phyloP scores from a whole-genome alignment of 2,113 vertebrate species.

The Barbus barbus region DNA sequence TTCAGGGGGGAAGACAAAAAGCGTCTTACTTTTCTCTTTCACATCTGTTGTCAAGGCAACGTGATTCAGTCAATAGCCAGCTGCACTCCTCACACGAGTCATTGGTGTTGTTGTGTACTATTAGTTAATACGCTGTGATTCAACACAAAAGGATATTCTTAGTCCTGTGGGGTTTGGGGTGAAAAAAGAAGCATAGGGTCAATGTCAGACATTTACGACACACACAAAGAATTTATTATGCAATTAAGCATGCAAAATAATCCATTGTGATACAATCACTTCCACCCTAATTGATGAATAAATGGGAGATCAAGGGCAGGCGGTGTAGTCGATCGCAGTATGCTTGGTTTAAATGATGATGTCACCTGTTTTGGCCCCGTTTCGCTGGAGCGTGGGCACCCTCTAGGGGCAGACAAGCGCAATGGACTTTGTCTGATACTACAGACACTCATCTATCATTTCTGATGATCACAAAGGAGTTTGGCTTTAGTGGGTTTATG shows the following conservation, averaged over 20 bases:
- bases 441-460: slow-evolving; percentile 52
- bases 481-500: background rate
- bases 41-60: slow-evolving; percentile 80
- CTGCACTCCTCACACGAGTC: slow-evolving; percentile 40
- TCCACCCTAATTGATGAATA: slow-evolving; percentile 36
- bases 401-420: slow-evolving; percentile 54
- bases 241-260: background rate
- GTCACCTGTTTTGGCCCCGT: slow-evolving; percentile 47
- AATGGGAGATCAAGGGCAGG: slow-evolving; percentile 52
- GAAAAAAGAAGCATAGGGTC: background rate
- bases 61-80: slow-evolving; percentile 70
- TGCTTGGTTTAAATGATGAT: slow-evolving; percentile 55
- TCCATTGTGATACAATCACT: slow-evolving; percentile 25
- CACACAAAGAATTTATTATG: background rate
- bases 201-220: background rate
- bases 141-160: slow-evolving; percentile 30
- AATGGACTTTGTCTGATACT: slow-evolving; percentile 50
- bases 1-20: background rate
- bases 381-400: slow-evolving; percentile 40
- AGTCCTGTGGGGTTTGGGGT: background rate
- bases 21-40: slow-evolving; percentile 8
- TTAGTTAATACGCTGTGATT: slow-evolving; percentile 5
- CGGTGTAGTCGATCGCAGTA: slow-evolving; percentile 42
- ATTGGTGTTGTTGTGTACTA: slow-evolving; percentile 35
- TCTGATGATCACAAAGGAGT: slow-evolving; percentile 41